Percentiles rank a stretch among this genome's conserved stretches.
phyloP scores from a whole-genome alignment of 2,797 vertebrate species.

The Telmatherina bonti region DNA sequence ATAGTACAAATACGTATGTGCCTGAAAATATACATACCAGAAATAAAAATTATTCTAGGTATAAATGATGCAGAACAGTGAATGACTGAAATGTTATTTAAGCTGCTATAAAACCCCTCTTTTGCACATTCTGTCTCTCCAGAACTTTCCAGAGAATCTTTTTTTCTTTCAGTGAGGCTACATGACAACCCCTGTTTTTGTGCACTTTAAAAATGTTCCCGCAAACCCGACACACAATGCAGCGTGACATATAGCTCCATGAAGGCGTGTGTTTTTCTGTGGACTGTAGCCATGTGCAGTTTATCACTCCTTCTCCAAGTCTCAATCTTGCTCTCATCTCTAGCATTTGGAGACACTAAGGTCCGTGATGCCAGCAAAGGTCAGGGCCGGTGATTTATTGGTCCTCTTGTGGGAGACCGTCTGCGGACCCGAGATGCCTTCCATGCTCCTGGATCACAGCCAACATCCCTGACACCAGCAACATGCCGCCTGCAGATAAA shows the following conservation, averaged over 20 bases:
- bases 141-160: not conserved
- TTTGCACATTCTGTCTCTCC: not conserved
- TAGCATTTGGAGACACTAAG: conserved; percentile 78
- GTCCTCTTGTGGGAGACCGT: conserved; percentile 81
- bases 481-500: conserved; percentile 34
- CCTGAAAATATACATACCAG: no score
- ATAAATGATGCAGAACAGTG: no score
- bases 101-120: not conserved
- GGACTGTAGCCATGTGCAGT: conserved; percentile 53
- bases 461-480: conserved; percentile 51
- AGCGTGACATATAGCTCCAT: conserved; percentile 62
- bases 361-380: conserved; percentile 84
- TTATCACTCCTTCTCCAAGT: conserved; percentile 75
- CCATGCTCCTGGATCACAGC: conserved; percentile 70
- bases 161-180: not conserved
- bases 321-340: conserved; percentile 78
- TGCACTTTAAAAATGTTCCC: conserved; percentile 1
- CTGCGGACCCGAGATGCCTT: conserved; percentile 64
- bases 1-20: no score
- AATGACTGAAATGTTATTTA: no score
- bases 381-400: conserved; percentile 86
- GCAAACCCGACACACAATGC: conserved; percentile 17
- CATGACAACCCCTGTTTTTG: conserved; percentile 2
- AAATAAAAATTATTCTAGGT: no score
- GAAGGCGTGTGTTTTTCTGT: conserved; percentile 20